Evolutionary conservation across 2,888 invertebrate species (phyloP).

Genomic region (Notodonta dromedarius): DNA sequence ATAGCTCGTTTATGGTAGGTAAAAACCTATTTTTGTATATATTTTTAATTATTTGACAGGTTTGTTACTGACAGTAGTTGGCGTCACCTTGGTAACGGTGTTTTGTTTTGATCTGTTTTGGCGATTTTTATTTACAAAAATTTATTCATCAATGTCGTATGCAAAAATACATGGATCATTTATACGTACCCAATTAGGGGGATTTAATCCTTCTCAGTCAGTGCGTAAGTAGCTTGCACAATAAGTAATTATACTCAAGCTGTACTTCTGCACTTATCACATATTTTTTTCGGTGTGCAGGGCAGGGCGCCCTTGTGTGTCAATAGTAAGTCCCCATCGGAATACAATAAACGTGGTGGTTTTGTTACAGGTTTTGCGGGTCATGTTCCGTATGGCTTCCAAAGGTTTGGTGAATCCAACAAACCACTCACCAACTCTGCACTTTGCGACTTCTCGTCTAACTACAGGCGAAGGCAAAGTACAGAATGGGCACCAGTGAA

Average conservation of each 20-base stretch:
- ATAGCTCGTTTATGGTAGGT: conserved; percentile 8
- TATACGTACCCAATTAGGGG: conserved; percentile 77
- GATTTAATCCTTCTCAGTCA: conserved; percentile 71
- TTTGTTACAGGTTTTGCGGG: conserved; percentile 84
- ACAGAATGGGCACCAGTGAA: conserved; percentile 90
- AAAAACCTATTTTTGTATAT: conserved; percentile 7
- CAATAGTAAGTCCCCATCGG: too few species aligned
- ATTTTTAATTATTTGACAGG: conserved; percentile 7
- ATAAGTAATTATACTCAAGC: too few species aligned
- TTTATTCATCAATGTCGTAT: conserved; percentile 62
- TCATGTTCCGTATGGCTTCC: conserved; percentile 87
- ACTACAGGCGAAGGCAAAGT: conserved; percentile 88
- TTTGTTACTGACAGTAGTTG: conserved; percentile 14
- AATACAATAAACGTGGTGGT: neutral
- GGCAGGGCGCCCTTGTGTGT: too few species aligned
- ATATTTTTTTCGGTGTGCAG: too few species aligned
- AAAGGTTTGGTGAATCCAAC: conserved; percentile 86
- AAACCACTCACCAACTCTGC: conserved; percentile 88
- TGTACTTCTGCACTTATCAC: too few species aligned
- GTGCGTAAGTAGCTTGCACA: conserved; percentile 61
- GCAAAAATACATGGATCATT: conserved; percentile 70
- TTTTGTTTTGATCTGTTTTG: conserved; percentile 12
- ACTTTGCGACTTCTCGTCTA: conserved; percentile 89
- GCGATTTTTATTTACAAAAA: conserved; percentile 13
- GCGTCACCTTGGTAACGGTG: conserved; percentile 14